These are phyloP conservation scores for Nibea albiflora DNA, from an alignment of 2,113 vertebrate genomes.

Conservation along the genomic window DNA sequence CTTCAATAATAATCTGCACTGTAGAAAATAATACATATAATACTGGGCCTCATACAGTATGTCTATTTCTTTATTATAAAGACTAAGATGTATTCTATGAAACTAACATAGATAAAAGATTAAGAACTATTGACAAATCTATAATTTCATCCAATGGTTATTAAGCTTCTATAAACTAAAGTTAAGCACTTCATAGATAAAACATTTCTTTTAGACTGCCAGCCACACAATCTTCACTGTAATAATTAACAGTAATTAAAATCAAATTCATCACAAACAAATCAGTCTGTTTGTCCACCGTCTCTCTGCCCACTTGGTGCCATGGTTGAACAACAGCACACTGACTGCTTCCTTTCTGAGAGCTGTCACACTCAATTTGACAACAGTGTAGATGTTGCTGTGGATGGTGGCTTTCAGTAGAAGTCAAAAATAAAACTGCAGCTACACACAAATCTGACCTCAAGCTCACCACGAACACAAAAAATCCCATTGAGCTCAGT, in stretches of 20 bases:
- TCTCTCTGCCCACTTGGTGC: conserved; percentile 30
- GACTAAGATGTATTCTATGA: too few relatives aligned
- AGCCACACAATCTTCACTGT: too few relatives aligned
- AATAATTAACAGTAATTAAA: neutral
- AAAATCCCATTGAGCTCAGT: neutral
- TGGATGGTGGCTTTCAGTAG: neutral
- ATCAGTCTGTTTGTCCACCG: neutral
- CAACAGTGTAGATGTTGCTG: neutral
- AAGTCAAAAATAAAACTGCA: neutral
- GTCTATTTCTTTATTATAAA: too few relatives aligned
- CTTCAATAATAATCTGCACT: too few relatives aligned
- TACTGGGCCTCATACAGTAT: too few relatives aligned
- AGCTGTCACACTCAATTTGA: conserved; percentile 8
- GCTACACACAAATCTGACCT: conserved; percentile 9
- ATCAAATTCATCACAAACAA: conserved; percentile 1
- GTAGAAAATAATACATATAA: too few relatives aligned
- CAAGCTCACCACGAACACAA: neutral
- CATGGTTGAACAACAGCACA: conserved; percentile 51
- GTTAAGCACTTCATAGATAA: neutral
- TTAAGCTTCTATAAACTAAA: neutral
- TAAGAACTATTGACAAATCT: too few relatives aligned
- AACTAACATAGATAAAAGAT: too few relatives aligned
- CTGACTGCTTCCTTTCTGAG: conserved; percentile 62
- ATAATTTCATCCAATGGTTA: neutral
- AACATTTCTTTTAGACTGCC: neutral